Evolutionary conservation across 2,797 vertebrate genomes (phyloP).

Genomic region (Brotogeris chrysoptera): DNA sequence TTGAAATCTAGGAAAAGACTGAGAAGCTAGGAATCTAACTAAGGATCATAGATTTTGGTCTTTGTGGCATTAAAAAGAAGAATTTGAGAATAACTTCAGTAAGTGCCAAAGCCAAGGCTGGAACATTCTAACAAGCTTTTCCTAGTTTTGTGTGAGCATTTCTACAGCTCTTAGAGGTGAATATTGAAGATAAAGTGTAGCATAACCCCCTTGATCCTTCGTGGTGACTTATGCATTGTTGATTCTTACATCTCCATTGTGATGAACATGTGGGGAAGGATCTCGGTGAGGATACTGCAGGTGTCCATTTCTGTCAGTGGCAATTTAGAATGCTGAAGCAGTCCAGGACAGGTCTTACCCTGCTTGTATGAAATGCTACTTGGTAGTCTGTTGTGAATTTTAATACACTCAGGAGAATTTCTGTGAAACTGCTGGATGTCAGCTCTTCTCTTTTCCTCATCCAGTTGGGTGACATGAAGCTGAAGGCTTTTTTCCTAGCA

Average conservation of each 20-base stretch:
- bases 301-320: not conserved
- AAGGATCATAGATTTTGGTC: not conserved
- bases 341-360: not conserved
- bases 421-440: not conserved
- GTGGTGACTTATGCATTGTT: not conserved
- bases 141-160: not conserved
- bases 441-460: not conserved
- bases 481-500: not conserved
- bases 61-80: not conserved
- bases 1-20: not conserved
- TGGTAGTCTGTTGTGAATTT: not conserved
- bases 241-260: not conserved
- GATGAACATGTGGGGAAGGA: not conserved
- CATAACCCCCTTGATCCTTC: not conserved
- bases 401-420: not conserved
- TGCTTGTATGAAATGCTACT: not conserved
- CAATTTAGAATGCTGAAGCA: not conserved
- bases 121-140: not conserved
- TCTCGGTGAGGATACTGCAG: not conserved
- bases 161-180: not conserved
- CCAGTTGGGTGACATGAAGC: not conserved
- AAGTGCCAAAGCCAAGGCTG: not conserved
- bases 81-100: not conserved
- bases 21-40: not conserved
- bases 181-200: not conserved